Evolutionary conservation across 2,797 vertebrate genomes (phyloP), one percentile per base, ranked within the genome.

Genomic region (Triplophysa yarkandensis): DNA sequence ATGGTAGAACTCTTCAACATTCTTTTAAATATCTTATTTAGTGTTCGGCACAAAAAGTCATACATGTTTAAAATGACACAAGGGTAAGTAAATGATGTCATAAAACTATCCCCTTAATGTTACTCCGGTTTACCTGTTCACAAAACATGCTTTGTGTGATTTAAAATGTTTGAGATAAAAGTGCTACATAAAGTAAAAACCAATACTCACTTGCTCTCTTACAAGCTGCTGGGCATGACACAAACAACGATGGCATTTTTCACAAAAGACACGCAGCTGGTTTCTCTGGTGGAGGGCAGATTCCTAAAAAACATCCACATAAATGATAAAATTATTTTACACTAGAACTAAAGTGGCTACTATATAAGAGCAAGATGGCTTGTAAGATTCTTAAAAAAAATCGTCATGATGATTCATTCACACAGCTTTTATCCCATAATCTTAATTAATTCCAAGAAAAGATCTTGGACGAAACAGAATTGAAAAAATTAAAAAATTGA

Each of bases 211-310:
- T 93, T 95, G 94, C 80, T 93, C 92, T 83, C 88, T 90, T 71
- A 96, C 84, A 0, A 80, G 74, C 77, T 73, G 85, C 76, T 93
- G 85, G 0, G 73, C 4, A 79, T 95, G 93, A 48, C 88, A 89
- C n/a, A 98, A 89, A 72, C 86, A 93, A 68, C 50, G 86, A 30
- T 86, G 85, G 68, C 93, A 92, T 73, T 91, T 86, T 77, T 93
- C 91, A 81, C 89, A 92, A 87, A 95, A 94, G 28, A 68, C 68
- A 58, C 90, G 89, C 76, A 96, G 82, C 81, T 92, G 91, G 63
- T 82, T 88, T 78, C 89, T 90, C 83, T 94, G 91, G n/a, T 85
- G 66, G 54, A 88, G 70, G 6, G 89, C 87, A 30, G 87, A 88
- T 67, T 94, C 93, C 95, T 96, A 46, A 46, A 83, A 83, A 3